Evolutionary conservation across 2,113 vertebrate genomes (phyloP), one percentile per base, ranked within the genome.

Genomic region (Eurypyga helias): DNA sequence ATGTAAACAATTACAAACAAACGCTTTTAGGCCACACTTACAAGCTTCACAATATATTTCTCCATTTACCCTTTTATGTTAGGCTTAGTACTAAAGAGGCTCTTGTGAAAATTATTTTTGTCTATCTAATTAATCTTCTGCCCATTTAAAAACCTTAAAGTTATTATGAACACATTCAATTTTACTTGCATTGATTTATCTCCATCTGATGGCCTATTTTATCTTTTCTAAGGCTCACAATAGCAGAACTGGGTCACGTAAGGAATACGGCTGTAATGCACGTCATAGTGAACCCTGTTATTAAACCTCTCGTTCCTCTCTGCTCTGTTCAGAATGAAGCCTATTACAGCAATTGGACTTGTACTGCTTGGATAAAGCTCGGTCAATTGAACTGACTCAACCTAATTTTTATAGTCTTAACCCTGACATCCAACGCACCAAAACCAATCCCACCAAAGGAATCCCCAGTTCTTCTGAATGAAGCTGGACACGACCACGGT

Each of bases 191-290:
- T 96, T 96, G 58, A 90, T 91, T 90, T 95, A 71, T 96, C 95
- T 96, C 89, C 85, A 96, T 94, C 94, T 80, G 89, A 87, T 65
- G 97, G 89, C 96, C 97, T 95, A 93, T 96, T 97, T 98, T 81
- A 88, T 93, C 97, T 96, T 94, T 95, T 87, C 72, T 85, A 95
- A 89, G 89, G 87, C 89, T 87, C 48, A 90, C 93, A 93, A 95
- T 71, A 83, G 91, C 87, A 93, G 96, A 98, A 96, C 77, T 97
- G 96, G 98, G 97, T 97, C 96, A 95, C 15, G 75, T 41, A 88
- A 67, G 70, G n/a, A 48, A 69, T 70, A 82, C 76, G 75, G 82
- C 31, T 52, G 77, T 48, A 92, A 94, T n/a, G 77, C 17, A 65
- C 65, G 78, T 77, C 94, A 90, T 87, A 66, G 92, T 45, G 92